Conservation (phyloP, 2,888 invertebrate genomes). For the Electrophaes corylata region DNA sequence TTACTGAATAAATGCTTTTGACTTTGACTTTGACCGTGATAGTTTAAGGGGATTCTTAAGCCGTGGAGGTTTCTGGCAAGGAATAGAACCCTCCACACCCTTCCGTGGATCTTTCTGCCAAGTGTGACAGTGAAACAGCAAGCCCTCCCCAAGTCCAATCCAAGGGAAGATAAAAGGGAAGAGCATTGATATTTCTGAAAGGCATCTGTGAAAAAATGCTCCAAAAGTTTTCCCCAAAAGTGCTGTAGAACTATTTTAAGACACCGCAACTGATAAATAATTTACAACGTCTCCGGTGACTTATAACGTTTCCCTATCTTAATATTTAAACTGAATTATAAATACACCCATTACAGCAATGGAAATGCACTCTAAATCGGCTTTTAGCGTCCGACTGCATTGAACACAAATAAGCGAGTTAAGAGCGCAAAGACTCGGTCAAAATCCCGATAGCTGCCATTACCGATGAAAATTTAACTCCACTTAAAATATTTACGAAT, state of each 20-base stretch:
- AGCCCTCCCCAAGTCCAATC: too few species aligned
- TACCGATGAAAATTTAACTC: background rate
- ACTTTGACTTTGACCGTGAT: too few species aligned
- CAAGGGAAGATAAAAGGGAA: too few species aligned
- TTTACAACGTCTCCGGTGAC: background rate
- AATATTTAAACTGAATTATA: constrained; percentile 10
- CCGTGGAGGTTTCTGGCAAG: too few species aligned
- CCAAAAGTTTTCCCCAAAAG: too few species aligned
- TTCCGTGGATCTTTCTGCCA: too few species aligned
- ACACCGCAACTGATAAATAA: background rate
- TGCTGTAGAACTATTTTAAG: background rate
- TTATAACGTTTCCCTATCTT: background rate
- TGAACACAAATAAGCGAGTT: constrained; percentile 30
- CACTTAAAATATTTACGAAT: background rate
- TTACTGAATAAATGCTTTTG: too few species aligned
- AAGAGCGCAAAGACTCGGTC: constrained; percentile 28
- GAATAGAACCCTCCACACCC: too few species aligned
- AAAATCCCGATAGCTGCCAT: constrained; percentile 20
- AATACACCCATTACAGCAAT: constrained; percentile 26
- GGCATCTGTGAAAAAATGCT: too few species aligned
- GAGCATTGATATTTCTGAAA: too few species aligned
- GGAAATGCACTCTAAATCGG: constrained; percentile 27
- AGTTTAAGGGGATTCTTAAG: too few species aligned
- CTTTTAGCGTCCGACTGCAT: constrained; percentile 30
- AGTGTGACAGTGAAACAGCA: too few species aligned